Conservation (phyloP, 2,113 vertebrate species). For the Triplophysa siluroides region DNA sequence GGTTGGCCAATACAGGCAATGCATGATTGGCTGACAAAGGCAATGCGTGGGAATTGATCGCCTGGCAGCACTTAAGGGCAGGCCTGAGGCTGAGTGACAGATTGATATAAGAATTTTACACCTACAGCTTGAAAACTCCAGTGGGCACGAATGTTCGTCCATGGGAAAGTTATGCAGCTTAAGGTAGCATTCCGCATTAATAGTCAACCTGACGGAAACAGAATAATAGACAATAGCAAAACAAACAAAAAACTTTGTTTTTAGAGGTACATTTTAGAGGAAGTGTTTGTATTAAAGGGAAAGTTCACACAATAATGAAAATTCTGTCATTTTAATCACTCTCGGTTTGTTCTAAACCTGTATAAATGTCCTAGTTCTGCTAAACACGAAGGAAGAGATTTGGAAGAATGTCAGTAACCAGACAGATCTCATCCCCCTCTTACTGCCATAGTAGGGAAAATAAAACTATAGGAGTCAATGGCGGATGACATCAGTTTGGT, state of each 20-base stretch:
- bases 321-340: background rate
- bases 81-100: conserved; percentile 62
- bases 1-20: conserved; percentile 33
- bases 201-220: conserved; percentile 89
- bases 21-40: conserved; percentile 45
- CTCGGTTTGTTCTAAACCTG: background rate
- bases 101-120: conserved; percentile 67
- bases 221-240: conserved; percentile 62
- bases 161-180: conserved; percentile 99
- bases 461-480: too few relatives aligned
- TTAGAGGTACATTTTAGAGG: conserved; percentile 31
- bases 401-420: too few relatives aligned
- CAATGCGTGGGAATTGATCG: conserved; percentile 46
- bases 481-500: too few relatives aligned
- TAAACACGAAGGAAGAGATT: too few relatives aligned
- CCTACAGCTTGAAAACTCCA: conserved; percentile 99
- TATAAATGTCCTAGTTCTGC: too few relatives aligned
- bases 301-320: background rate
- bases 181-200: conserved; percentile 98
- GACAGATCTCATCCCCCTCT: too few relatives aligned
- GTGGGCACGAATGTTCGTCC: conserved; percentile 96
- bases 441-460: too few relatives aligned
- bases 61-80: conserved; percentile 37
- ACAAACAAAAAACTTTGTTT: conserved; percentile 48
- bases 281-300: conserved; percentile 23